Evolutionary conservation across 1,140 invertebrate species (phyloP), one percentile per base, ranked within the genome.

Genomic region (Neodiprion lecontei): DNA sequence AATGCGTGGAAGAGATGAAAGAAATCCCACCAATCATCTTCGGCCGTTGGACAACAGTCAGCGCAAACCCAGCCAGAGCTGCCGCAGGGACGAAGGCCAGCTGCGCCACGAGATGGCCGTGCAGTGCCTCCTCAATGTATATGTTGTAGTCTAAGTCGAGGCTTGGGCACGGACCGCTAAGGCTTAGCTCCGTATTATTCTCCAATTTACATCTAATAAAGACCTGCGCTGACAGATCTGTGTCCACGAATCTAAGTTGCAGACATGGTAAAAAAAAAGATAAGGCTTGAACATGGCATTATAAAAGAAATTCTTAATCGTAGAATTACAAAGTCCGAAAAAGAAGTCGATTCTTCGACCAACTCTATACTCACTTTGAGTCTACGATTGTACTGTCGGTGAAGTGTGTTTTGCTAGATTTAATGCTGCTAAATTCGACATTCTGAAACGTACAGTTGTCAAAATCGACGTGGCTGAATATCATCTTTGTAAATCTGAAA

Each of bases 391-490:
- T 77, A 65, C 88, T 89, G 81, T 90, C 84, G 72, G 83, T 85
- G 80, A 91, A 91, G 74, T 88, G 87, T 4, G 89, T 90, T 72
- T 89, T 89, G 67, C 89, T 90, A 21, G 89, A 87, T 75, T 88
- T 89, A 53, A 91, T 88, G 72, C 87, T 89, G 65, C 86, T 86
- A 77, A 91, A 91, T 77, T 90, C 87, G 47, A 89, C 84, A 10
- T 87, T 86, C 67, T 88, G 85, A 71, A 91, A 87, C 14, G 87
- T 86, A 79, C 90, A 91, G 79, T 90, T 89, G 72, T 87, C 80
- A 79, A 91, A 91, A 72, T 88, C 83, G 17, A 91, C 89, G 73
- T 91, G 90, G 74, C 85, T 90, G 47, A 91, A 83, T 76, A 88
- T 83, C 74, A 91, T 84, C 76, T 90, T 88, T 72, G 81, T 88